Evolutionary conservation across 2,113 vertebrate species (phyloP), one percentile per base, ranked within the genome.

Genomic region (Coptodon rendalli): DNA sequence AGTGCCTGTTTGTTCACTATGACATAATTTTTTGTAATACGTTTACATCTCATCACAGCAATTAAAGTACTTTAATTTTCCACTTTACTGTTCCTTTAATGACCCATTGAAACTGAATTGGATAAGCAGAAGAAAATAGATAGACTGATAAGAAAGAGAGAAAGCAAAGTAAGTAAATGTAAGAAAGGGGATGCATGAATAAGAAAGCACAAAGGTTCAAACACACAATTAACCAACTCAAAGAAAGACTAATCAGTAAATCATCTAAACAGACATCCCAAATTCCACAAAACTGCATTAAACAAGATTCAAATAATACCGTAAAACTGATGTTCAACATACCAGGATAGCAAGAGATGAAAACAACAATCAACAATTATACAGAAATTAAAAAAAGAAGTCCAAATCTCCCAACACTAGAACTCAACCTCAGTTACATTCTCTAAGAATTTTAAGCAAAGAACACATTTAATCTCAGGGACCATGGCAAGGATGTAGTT

Each of bases 161-260:
- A 16, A 59, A 31, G 29, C 1, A 63, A 34, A 63, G 59, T 11
- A 34, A 63, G 17, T 0, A 63, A 63, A 63, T 63, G 17, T 36
- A 48, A 73, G 40, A 29, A 76, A 76, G 16, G 14, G 22, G 40
- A 11, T 29, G 22, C 22, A 45, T 73, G 6, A 45, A 76, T 76
- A 48, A 48, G 71, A 48, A 48, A 48, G 24, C 1, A 76, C 24
- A 29, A 76, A 76, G 24, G 24, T 48, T 48, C 9, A 48, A 76
- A 76, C 36, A 43, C 38, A 71, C 66, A 71, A 27, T 73, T 45
- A 73, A 27, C 68, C 22, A 73, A 73, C 68, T 73, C 38, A 73
- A 16, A 73, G 68, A 73, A 73, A 73, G 2, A 2, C 38, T 27
- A 73, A 27, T 27, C 66, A 16, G 63, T 38, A 68, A 13, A 40